These are phyloP conservation scores for Lutraria rhynchaena DNA, from an alignment of 1,140 invertebrate genomes.

Conservation along the genomic window DNA sequence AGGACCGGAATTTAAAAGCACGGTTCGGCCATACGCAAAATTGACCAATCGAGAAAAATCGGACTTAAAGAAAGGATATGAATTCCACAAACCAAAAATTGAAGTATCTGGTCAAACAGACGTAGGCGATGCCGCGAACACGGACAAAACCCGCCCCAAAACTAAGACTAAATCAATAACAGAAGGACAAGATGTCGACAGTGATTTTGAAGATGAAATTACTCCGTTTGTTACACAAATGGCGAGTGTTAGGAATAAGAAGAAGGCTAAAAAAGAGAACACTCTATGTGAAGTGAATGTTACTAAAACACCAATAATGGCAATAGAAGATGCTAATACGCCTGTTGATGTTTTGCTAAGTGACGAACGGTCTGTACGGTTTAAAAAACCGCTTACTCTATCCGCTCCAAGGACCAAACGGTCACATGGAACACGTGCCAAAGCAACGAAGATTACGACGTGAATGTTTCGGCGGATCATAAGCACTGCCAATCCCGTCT, in stretches of 20 bases:
- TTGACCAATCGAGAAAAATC: slow-evolving; percentile 65
- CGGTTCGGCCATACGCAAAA: slow-evolving; percentile 66
- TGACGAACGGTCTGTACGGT: slow-evolving; percentile 33
- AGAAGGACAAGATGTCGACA: slow-evolving; percentile 28
- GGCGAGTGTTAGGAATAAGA: slow-evolving; percentile 54
- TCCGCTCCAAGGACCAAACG: slow-evolving; percentile 24
- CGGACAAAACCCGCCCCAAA: background rate
- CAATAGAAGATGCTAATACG: background rate
- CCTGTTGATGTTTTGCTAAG: background rate
- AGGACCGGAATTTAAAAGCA: slow-evolving; percentile 66
- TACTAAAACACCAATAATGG: slow-evolving; percentile 10
- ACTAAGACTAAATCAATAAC: slow-evolving; percentile 4
- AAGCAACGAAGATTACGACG: background rate
- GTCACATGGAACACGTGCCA: background rate
- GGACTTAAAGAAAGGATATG: slow-evolving; percentile 69
- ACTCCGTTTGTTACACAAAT: slow-evolving; percentile 70
- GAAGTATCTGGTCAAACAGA: slow-evolving; percentile 16
- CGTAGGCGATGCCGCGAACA: background rate
- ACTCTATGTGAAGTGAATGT: slow-evolving; percentile 33
- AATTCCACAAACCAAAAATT: slow-evolving; percentile 69
- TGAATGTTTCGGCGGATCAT: background rate
- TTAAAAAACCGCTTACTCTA: slow-evolving; percentile 25
- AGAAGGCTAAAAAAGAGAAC: slow-evolving; percentile 3
- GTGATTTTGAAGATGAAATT: slow-evolving; percentile 57
- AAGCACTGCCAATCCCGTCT: no score